Evolutionary conservation across 2,888 invertebrate species (phyloP), one percentile per base, ranked within the genome.

Genomic region (Coronaproctus castanopsis): DNA sequence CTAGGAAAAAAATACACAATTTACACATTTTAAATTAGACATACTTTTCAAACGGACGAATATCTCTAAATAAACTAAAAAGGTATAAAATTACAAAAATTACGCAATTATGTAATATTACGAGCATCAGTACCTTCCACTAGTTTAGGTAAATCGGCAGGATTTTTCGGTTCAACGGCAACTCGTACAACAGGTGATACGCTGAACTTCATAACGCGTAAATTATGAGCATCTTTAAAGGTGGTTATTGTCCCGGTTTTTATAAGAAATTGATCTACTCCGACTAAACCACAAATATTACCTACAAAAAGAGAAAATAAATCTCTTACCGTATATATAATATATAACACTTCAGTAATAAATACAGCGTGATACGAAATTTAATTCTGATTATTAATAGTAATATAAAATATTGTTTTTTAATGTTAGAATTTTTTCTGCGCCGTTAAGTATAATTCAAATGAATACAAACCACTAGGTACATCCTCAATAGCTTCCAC

Each of bases 121-220:
- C n/a, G n/a, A n/a, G n/a, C n/a, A n/a, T n/a, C n/a, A n/a, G n/a
- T 54, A 62, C 65, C 89, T 80, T 97, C 96, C 61, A 97, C 97
- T 69, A 99, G 79, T 77, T 99, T 99, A 67, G 98, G 98, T 74
- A 99, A 78, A 77, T 99, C 98, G 59, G 96, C 91, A 20, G 98
- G 92, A 75, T 97, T 97, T 78, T 95, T 96, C 69, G 97, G 95
- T 76, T 99, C 98, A 1, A 99, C 98, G 68, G 98, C 98, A 24
- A 99, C 92, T 71, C 98, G 87, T 72, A 99, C 98, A 62, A 99
- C 98, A 66, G 98, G 98, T 2, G 95, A 96, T 58, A 99, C 98
- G 68, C 91, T 92, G 85, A 99, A 99, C 76, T 99, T 99, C 98
- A 99, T 99, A 67, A 97, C 93, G 79, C 85, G 78, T 89, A 98